These are phyloP conservation scores for Nothobranchius kuhntae DNA, from an alignment of 2,113 vertebrate genomes.

Conservation along the genomic window DNA sequence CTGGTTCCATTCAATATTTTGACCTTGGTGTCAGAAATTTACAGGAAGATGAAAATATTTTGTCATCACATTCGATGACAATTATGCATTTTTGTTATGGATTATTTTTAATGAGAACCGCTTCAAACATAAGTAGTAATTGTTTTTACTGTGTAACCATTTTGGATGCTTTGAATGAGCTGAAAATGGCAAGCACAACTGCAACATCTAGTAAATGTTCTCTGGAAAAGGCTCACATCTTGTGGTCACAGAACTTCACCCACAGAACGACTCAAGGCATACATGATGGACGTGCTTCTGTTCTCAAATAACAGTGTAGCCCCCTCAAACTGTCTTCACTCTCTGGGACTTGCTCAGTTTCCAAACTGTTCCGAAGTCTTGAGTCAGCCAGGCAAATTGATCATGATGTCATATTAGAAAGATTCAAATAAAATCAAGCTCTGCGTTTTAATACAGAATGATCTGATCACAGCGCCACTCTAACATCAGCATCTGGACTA, in stretches of 20 bases:
- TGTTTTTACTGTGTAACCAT: background rate
- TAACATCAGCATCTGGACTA: background rate
- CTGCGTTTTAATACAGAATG: background rate
- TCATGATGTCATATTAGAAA: conserved; percentile 27
- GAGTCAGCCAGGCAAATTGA: conserved; percentile 15
- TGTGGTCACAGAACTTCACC: conserved; percentile 61
- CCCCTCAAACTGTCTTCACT: conserved; percentile 58
- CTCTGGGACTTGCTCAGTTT: conserved; percentile 68
- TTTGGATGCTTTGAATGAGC: conserved; percentile 33
- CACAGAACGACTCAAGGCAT: conserved; percentile 64
- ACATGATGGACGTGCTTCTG: conserved; percentile 75
- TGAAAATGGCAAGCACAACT: conserved; percentile 42
- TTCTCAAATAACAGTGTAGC: conserved; percentile 72
- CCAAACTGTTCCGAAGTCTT: conserved; percentile 59
- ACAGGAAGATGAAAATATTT: no score
- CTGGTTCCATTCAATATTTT: no score
- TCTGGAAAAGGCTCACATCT: conserved; percentile 71
- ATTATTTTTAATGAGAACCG: no score
- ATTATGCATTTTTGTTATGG: no score
- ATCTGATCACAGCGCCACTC: background rate
- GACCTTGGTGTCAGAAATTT: no score
- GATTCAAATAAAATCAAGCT: background rate
- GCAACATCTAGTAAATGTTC: conserved; percentile 67
- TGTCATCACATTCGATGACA: no score
- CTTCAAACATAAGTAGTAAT: no score